Evolutionary conservation across 2,888 invertebrate genomes (phyloP).

Genomic region (Cataglyphis cursor): DNA sequence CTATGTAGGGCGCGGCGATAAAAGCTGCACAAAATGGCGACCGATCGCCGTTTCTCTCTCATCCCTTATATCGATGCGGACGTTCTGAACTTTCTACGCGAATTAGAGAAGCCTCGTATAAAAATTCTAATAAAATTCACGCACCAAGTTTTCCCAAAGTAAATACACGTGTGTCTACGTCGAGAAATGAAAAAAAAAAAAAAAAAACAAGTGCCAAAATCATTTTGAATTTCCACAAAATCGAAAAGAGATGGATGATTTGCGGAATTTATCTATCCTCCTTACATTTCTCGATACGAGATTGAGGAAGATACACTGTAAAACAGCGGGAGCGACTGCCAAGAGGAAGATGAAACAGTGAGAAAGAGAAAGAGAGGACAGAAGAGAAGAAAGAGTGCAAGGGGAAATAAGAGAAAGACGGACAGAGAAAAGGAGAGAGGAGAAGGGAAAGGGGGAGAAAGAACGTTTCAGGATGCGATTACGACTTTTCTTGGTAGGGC

Average conservation of each 20-base stretch:
- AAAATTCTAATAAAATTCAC: not conserved
- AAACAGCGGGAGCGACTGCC: conserved; percentile 39
- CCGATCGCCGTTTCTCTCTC: conserved; percentile 58
- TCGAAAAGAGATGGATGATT: not conserved
- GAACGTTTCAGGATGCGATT: conserved; percentile 85
- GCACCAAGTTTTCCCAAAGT: not conserved
- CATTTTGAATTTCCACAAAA: not conserved
- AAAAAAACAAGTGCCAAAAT: not conserved
- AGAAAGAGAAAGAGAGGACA: conserved; percentile 42
- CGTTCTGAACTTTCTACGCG: not conserved
- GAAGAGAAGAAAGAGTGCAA: not conserved
- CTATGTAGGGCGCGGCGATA: conserved; percentile 82
- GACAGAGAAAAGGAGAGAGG: conserved; percentile 19
- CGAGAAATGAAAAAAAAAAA: not conserved
- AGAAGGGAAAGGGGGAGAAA: conserved; percentile 11
- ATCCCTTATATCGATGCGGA: conserved; percentile 25
- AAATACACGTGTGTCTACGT: not conserved
- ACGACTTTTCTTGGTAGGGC: conserved; percentile 87
- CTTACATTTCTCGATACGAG: conserved; percentile 9
- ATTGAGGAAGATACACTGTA: conserved; percentile 11
- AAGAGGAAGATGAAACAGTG: conserved; percentile 35
- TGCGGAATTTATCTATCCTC: not conserved
- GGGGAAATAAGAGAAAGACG: conserved; percentile 23
- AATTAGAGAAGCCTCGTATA: not conserved
- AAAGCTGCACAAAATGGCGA: conserved; percentile 83